phyloP scores from a whole-genome alignment of 2,888 invertebrate species.

The Axea sp. region DNA sequence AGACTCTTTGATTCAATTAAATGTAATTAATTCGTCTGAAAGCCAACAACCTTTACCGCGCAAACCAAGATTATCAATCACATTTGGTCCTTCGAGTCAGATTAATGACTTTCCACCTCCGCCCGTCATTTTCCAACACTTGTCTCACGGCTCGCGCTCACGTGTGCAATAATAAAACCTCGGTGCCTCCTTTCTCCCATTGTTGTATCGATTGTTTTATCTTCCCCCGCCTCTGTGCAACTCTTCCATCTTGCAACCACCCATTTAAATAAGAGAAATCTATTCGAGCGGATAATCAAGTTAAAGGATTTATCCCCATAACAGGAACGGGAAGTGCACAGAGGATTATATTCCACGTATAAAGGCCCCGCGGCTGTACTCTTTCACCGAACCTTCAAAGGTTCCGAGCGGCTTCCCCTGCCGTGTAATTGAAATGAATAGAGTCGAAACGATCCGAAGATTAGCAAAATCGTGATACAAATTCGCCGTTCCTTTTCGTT shows the following conservation, averaged over 20 bases:
- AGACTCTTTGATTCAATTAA: no score
- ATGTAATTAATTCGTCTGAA: no score
- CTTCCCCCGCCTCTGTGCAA: constrained; percentile 10
- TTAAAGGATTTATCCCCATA: constrained; percentile 62
- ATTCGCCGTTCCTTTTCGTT: constrained; percentile 12
- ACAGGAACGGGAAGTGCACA: constrained; percentile 56
- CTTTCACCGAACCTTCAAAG: constrained; percentile 60
- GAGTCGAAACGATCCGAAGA: constrained; percentile 49
- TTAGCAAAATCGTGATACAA: constrained; percentile 47
- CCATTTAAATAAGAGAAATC: constrained; percentile 62
- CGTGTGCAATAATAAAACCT: constrained; percentile 29
- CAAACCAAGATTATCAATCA: neutral
- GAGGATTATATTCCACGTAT: constrained; percentile 47
- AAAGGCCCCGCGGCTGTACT: constrained; percentile 49
- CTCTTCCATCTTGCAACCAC: constrained; percentile 31
- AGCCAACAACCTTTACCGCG: no score
- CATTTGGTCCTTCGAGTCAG: neutral
- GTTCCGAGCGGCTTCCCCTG: constrained; percentile 51
- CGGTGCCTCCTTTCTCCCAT: constrained; percentile 54
- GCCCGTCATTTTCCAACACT: constrained; percentile 14
- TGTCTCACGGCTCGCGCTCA: constrained; percentile 1
- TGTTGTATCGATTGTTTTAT: constrained; percentile 56
- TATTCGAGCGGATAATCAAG: constrained; percentile 61
- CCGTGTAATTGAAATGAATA: constrained; percentile 61
- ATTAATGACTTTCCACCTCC: constrained; percentile 12